A percentile compares a stretch with the other conserved stretches of the same genome.
Conservation (phyloP, 2,797 vertebrate species). For the Triplophysa bombifrons region DNA sequence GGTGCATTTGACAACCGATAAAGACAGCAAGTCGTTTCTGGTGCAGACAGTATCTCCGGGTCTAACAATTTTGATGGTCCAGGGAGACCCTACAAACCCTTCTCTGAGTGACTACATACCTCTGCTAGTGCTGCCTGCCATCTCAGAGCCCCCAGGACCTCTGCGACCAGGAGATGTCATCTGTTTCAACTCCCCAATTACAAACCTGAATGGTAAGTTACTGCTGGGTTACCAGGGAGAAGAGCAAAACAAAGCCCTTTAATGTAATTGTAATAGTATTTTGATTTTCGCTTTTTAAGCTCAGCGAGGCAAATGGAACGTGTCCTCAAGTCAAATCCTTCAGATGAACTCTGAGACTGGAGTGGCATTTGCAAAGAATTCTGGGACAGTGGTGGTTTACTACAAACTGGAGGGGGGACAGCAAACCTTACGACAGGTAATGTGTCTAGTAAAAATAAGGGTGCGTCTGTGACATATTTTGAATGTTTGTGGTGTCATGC, state of each 20-base stretch:
- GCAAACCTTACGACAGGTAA: conserved; percentile 46
- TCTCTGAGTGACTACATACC: conserved; percentile 73
- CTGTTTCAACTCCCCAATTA: conserved; percentile 72
- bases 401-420: conserved; percentile 65
- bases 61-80: conserved; percentile 69
- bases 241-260: too few relatives aligned
- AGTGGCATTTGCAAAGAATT: conserved; percentile 69
- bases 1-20: conserved; percentile 68
- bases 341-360: conserved; percentile 69
- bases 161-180: conserved; percentile 70
- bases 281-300: conserved; percentile 15
- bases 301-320: conserved; percentile 31
- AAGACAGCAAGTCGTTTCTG: conserved; percentile 64
- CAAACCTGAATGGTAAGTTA: conserved; percentile 64
- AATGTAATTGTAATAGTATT: not conserved
- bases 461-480: not conserved
- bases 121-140: conserved; percentile 70
- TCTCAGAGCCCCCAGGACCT: conserved; percentile 61
- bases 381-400: conserved; percentile 48
- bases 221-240: not conserved
- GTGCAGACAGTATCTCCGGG: conserved; percentile 71
- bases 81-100: conserved; percentile 66
- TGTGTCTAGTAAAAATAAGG: not conserved
- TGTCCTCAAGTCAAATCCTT: conserved; percentile 51
- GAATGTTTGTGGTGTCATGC: not conserved